Evolutionary conservation across 2,113 vertebrate species (phyloP), one percentile per base, ranked within the genome.

Genomic region (Lycaon pictus): DNA sequence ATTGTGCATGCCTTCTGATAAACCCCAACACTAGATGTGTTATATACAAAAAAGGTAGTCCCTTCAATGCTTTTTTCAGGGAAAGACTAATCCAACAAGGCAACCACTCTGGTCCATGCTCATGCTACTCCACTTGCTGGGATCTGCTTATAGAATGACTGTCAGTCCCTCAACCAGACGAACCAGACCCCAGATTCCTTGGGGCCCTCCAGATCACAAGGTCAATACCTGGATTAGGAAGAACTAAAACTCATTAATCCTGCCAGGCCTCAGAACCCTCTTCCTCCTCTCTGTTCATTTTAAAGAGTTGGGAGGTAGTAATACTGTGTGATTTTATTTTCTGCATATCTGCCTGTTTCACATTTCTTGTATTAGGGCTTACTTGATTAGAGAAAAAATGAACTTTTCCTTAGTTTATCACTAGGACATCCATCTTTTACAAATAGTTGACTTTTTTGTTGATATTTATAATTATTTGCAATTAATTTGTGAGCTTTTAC

Each of bases 391-490:
- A 48, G 43, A 58, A 67, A n/a, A 19, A 72, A 76, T 11, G 2
- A 65, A 51, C 1, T 32, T 48, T 16, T 80, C 32, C 3, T 88
- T 69, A 77, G 55, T 29, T 85, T 4, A 60, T 43, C 90, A 76
- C 0, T 53, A 29, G 11, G 76, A 35, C 3, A 87, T 17, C 2
- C 3, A 37, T 76, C 16, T 69, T 86, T 53, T 56, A 86, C 2
- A 51, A 77, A n/a, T 5, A 60, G 17, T 37, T 94, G 22, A 32
- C 13, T 23, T 71, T 53, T 56, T 23, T 27, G 25, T 77, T 79
- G 22, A 15, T 48, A 85, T 53, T 55, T 11, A 19, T n/a, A 20
- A 92, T 56, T 65, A 71, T 79, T 83, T 79, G 27, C 84, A 97
- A 69, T 82, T 9, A 86, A 90, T 92, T 25, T 63, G 7, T 84